Base-by-base conservation (phyloP, 2,888 invertebrate genomes). In the Monoplex corrugatus region DNA sequence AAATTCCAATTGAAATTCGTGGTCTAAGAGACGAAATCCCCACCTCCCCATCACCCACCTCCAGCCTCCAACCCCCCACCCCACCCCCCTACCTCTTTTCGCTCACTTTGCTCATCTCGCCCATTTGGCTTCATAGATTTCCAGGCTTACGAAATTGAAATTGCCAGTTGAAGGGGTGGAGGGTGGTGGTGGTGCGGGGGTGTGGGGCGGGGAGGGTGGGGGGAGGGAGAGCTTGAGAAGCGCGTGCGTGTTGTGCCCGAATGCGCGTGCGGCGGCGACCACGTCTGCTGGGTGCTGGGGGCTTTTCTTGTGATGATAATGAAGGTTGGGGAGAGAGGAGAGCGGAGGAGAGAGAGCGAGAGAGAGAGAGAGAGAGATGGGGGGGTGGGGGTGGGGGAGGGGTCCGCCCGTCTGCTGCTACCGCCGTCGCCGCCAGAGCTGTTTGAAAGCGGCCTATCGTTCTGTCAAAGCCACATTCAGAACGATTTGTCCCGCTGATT, bases 231-330 rank as follows among this genome's bases (percentile, higher is more conserved):
- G 40, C 68, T 88, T 68, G 86, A 88, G 88, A 89, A 40, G 78
- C 45, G 85, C 84, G 86, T 72, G 87, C 89, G 86, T 87, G 87
- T 89, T 89, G 87, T 87, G 86, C 85, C 84, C 23, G 40, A 86
- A 78, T 28, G 44, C 85, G 82, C 80, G 63, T 44, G 86, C 82
- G 68, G 89, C 84, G 80, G 35, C 50, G 40, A 80, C 75, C 63
- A 63, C 88, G 68, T 80, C 86, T 87, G 84, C 78, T 87, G 78
- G 80, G 78, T 43, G 78, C 40, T 40, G 43, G 78, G 23, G 23
- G 23, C 78, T 40, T 85, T 68, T 90, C 89, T 87, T 91, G 89
- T 89, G 85, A 91, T 91, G 91, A 86, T 89, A 90, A 91, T 91
- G 89, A 91, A 87, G 89, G 89, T 84, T 89, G 72, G 80, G 28